Base-by-base conservation (phyloP, 2,888 invertebrate genomes). In the Crossocerus cetratus region DNA sequence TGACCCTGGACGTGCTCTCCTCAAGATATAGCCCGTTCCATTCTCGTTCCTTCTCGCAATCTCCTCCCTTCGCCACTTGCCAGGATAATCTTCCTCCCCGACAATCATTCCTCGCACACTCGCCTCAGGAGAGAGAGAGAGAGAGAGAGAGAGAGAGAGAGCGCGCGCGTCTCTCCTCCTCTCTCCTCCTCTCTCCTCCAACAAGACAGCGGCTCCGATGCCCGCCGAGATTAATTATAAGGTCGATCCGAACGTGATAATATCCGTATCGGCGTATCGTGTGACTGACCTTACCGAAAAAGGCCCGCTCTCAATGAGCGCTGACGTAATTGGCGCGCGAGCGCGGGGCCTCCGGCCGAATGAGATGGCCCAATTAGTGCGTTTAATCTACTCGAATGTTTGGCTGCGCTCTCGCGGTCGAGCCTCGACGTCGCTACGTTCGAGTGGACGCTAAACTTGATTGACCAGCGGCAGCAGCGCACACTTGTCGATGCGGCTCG, bases 1-100 rank as follows among this genome's bases (percentile, higher is more conserved):
- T 74, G 78, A 78, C 73, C 77, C 74, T 80, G 72, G 59, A 66
- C 73, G 65, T 65, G 68, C 53, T 70, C 49, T 49, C 5, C 69
- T 68, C 68, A 59, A 69, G 62, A 78, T 77, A 76, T 55, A 69
- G 65, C 70, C 54, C 67, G n/a, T 76, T 63, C 68, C 23, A 43
- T 65, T 69, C 72, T 65, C 66, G 60, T 72, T 53, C 44, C 65
- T 32, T 66, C 45, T 14, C 49, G 49, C 65, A 44, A 49, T 58
- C 53, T 64, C 61, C 57, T 42, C 43, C 55, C 44, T 65, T n/a
- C 61, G 21, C 66, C 49, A 45, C 66, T 56, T 73, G 65, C 68
- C 72, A 16, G 54, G 67, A 69, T 63, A 4, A 53, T 65, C 58
- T 65, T 63, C 55, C 59, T 61, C 8, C 49, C 49, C 14, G 49